Conservation (phyloP, 2,888 invertebrate species). For the Heliconius aoede region DNA sequence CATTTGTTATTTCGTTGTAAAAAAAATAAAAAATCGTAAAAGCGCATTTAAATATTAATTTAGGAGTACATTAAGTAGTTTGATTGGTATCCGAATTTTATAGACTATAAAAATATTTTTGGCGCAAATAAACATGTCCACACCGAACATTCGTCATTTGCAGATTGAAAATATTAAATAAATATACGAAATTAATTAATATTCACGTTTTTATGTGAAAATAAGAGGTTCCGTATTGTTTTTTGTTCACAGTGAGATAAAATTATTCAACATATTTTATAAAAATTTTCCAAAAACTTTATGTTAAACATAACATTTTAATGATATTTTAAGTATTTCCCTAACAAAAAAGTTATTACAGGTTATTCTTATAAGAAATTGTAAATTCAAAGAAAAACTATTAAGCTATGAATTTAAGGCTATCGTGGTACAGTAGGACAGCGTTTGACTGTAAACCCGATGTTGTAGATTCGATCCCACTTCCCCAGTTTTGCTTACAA, state of each 20-base stretch:
- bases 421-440: neutral
- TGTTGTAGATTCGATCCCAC: neutral
- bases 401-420: neutral
- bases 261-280: neutral
- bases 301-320: neutral
- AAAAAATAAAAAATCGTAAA: conserved; percentile 27
- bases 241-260: conserved; percentile 15
- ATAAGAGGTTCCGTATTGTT: conserved; percentile 27
- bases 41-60: conserved; percentile 40
- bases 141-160: conserved; percentile 33
- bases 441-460: neutral
- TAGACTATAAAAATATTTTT: conserved; percentile 40
- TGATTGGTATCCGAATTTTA: conserved; percentile 41
- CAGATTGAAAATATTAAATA: conserved; percentile 24
- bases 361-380: neutral
- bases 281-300: neutral
- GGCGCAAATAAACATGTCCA: conserved; percentile 38
- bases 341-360: conserved; percentile 6
- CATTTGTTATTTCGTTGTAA: conserved; percentile 25
- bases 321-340: neutral
- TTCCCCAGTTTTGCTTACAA: neutral
- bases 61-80: conserved; percentile 29
- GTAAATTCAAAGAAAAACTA: neutral
- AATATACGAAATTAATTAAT: conserved; percentile 17
- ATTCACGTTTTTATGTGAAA: conserved; percentile 9